phyloP scores from a whole-genome alignment of 1,140 invertebrate species.

The Tribolium madens region DNA sequence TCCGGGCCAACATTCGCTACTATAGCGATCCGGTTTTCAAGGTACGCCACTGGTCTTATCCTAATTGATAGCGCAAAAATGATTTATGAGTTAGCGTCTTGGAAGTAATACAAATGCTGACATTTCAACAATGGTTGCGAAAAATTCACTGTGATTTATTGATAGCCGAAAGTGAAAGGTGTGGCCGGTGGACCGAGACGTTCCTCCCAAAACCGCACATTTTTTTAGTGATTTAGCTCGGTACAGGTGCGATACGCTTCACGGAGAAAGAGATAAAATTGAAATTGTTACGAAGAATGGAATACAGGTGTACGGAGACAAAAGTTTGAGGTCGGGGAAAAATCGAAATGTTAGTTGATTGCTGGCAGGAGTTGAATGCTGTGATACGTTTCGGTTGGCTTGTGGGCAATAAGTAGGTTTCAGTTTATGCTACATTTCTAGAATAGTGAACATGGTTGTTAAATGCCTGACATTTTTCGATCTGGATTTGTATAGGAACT shows the following conservation, averaged over 20 bases:
- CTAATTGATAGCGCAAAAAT: background rate
- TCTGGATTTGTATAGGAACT: no score
- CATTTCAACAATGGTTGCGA: constrained; percentile 19
- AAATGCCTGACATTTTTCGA: background rate
- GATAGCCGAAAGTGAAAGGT: constrained; percentile 21
- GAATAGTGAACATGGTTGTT: background rate
- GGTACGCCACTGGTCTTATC: background rate
- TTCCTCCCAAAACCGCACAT: background rate
- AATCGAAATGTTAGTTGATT: no score
- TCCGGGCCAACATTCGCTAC: background rate
- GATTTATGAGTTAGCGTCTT: background rate
- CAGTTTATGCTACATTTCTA: background rate
- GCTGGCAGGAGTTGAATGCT: background rate
- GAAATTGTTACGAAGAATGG: background rate
- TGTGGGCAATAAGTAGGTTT: background rate
- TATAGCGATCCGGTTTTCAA: background rate
- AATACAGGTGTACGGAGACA: background rate
- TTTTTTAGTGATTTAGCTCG: constrained; percentile 9
- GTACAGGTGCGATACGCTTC: background rate
- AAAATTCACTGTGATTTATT: constrained; percentile 6
- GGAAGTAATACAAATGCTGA: background rate
- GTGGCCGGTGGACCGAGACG: background rate
- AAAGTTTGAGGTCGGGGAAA: no score
- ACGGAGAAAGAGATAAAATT: background rate
- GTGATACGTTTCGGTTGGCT: background rate